A percentile compares a stretch with the other conserved stretches of the same genome.
These are phyloP conservation scores for Meloe dianella DNA, from an alignment of 2,888 invertebrate genomes.

Conservation along the genomic window DNA sequence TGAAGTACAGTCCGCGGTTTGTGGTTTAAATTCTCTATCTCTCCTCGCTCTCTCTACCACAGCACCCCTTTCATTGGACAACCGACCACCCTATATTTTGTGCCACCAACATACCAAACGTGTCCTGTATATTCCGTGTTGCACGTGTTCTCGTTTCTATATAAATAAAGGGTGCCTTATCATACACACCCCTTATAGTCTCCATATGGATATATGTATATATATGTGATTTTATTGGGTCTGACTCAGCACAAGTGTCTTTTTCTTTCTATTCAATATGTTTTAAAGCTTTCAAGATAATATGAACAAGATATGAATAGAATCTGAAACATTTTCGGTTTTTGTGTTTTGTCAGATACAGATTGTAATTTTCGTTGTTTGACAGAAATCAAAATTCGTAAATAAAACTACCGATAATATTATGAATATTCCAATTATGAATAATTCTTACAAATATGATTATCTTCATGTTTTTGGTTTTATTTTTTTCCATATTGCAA, in stretches of 20 bases:
- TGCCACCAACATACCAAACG: slow-evolving; percentile 30
- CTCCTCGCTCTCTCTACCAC: slow-evolving; percentile 23
- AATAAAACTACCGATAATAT: background rate
- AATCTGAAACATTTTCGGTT: background rate
- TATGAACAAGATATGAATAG: slow-evolving; percentile 2
- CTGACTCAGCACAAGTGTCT: slow-evolving; percentile 10
- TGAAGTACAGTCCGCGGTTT: slow-evolving; percentile 33
- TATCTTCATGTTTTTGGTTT: background rate
- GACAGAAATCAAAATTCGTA: background rate
- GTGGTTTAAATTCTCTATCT: slow-evolving; percentile 21
- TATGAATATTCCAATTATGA: background rate
- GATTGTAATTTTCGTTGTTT: background rate
- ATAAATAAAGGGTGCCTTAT: background rate
- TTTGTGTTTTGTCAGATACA: background rate
- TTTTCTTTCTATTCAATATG: background rate
- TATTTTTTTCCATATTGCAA: background rate
- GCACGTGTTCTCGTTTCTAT: slow-evolving; percentile 28
- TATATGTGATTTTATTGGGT: slow-evolving; percentile 1
- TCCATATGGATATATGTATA: background rate
- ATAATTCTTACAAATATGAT: background rate
- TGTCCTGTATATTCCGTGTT: slow-evolving; percentile 16
- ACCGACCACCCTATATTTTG: slow-evolving; percentile 20
- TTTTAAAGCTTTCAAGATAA: slow-evolving; percentile 6
- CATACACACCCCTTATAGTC: slow-evolving; percentile 9
- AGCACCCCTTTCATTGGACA: slow-evolving; percentile 29